phyloP scores from a whole-genome alignment of 2,113 vertebrate species.

The Ranitomeya imitator region DNA sequence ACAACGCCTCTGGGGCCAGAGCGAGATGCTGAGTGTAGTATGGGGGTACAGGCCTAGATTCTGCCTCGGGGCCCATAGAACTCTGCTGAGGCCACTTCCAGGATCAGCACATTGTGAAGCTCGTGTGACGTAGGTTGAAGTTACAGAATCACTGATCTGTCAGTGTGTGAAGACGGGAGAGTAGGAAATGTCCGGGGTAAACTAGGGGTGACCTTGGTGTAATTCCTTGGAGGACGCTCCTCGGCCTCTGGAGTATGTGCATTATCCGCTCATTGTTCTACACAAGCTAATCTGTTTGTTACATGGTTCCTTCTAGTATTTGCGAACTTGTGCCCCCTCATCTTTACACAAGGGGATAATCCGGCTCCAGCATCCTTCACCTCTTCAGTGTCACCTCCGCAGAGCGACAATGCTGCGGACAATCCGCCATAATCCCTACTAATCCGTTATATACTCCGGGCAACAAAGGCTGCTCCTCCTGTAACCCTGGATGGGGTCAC shows the following conservation, averaged over 20 bases:
- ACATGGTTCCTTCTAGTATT: background rate
- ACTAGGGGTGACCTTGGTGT: background rate
- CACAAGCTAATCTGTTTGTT: background rate
- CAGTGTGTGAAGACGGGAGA: no score
- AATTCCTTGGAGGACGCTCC: background rate
- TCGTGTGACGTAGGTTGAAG: no score
- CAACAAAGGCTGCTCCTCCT: background rate
- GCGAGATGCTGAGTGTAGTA: no score
- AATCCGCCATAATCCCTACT: background rate
- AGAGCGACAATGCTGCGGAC: background rate
- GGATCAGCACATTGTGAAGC: no score
- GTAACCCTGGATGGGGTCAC: background rate
- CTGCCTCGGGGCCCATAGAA: no score
- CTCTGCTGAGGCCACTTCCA: no score
- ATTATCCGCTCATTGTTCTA: background rate
- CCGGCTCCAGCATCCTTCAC: background rate
- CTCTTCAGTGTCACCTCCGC: background rate
- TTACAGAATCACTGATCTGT: no score
- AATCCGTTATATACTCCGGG: constrained; percentile 12
- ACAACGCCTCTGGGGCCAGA: no score
- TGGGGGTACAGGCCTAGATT: no score
- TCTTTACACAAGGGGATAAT: constrained; percentile 7
- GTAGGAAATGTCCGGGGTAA: no score
- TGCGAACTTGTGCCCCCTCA: background rate
- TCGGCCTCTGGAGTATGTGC: background rate